A percentile compares a stretch with the other conserved stretches of the same genome.
Conservation (phyloP, 92 coral and sea anemone genomes). For the Zoanthus sociatus region DNA sequence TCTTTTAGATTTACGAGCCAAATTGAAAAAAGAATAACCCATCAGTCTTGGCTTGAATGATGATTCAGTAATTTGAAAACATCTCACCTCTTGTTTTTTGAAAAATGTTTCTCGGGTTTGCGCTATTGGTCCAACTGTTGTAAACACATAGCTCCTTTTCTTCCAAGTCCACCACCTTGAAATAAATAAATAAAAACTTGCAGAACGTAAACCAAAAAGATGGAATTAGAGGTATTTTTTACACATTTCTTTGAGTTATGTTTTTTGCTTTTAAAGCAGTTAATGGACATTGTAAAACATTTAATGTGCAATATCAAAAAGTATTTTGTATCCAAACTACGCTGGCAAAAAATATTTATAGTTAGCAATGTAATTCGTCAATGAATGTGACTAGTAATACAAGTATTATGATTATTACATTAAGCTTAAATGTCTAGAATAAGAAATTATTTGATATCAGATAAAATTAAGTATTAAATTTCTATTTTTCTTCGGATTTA, state of each 20-base stretch:
- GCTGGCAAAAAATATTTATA: not conserved
- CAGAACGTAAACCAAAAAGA: too few species aligned
- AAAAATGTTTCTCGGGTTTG: not conserved
- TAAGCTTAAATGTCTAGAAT: not conserved
- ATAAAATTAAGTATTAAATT: too few species aligned
- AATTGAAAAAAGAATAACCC: too few species aligned
- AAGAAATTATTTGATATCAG: not conserved
- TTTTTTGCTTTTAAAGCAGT: too few species aligned
- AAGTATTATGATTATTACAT: not conserved
- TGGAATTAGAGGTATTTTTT: too few species aligned
- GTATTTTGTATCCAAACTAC: not conserved
- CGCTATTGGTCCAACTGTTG: not conserved
- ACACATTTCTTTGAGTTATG: not conserved
- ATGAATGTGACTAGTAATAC: not conserved
- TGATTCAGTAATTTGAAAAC: too few species aligned
- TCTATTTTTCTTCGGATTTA: not conserved
- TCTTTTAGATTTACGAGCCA: too few species aligned
- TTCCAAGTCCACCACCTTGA: not conserved
- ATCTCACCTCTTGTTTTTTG: not conserved
- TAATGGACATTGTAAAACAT: too few species aligned
- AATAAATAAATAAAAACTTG: not conserved
- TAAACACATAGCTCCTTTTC: not conserved
- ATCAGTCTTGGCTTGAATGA: too few species aligned
- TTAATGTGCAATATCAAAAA: too few species aligned
- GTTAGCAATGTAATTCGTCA: not conserved